Evolutionary conservation across 2,113 vertebrate genomes (phyloP), one percentile per base, ranked within the genome.

Genomic region (Odocoileus hemionus): DNA sequence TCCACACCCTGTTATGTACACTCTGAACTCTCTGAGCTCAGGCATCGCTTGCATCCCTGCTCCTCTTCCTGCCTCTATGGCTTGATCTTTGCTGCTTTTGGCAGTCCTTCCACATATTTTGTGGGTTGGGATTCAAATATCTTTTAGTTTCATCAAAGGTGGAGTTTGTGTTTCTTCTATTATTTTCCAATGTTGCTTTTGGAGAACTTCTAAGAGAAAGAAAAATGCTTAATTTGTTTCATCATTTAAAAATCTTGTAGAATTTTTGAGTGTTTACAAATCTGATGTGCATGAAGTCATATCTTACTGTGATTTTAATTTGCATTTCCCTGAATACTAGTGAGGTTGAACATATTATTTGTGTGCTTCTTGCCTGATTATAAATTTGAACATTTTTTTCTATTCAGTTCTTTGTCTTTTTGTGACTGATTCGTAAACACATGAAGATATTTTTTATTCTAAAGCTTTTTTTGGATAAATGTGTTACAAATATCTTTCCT

Each of bases 131-230:
- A 21, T 86, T 91, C 19, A 86, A 45, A 64, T 58, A 14, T 76
- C 36, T 78, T 50, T 94, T 19, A 21, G 17, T 94, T 64, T 55
- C 67, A 67, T 96, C 80, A 21, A 78, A 94, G 52, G 82, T 70
- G 9, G 60, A 43, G 74, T 74, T 60, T 82, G 50, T 60, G 45
- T 45, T 86, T 91, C 57, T 86, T 6, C 57, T 64, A 39, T 58
- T 89, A 96, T 94, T 80, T 96, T 86, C 52, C 57, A 21, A 1
- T 58, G 14, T 80, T 82, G 33, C 28, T 82, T 94, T 91, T 87
- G 43, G 87, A 80, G 58, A 25, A 45, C 26, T 36, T 52, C 28
- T 45, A 86, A 70, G 30, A 57, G 47, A 36, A 95, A 43, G 39
- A 12, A 84, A 84, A 93, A 89, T 61, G 8, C 54, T 61, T 23